These are phyloP conservation scores for Mormoops blainvillei DNA, from an alignment of 2,113 vertebrate species.

Conservation along the genomic window DNA sequence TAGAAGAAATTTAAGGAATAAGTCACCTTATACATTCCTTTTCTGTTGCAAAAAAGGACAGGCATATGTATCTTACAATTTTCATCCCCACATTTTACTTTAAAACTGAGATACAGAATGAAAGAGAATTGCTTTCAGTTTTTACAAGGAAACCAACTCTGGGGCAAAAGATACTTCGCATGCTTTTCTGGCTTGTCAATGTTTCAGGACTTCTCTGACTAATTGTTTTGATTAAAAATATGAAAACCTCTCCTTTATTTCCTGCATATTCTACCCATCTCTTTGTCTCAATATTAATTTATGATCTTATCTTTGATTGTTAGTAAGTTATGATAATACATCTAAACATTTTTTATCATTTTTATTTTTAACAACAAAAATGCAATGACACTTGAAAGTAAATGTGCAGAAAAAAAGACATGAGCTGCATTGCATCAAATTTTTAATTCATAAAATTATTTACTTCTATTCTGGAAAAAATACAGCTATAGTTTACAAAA, in stretches of 20 bases:
- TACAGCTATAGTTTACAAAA: background rate
- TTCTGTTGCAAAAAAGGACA: background rate
- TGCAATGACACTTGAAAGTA: background rate
- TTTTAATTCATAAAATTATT: background rate
- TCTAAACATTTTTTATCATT: background rate
- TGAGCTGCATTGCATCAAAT: background rate
- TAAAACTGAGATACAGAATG: background rate
- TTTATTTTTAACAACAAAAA: background rate
- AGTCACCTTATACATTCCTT: background rate
- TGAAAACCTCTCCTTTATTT: background rate
- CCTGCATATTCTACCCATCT: background rate
- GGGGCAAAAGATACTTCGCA: background rate
- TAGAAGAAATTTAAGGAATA: background rate
- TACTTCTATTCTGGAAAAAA: conserved; percentile 13
- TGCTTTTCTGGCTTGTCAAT: background rate
- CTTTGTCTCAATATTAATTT: background rate
- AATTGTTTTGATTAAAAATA: background rate
- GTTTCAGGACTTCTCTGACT: background rate
- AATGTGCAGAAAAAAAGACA: background rate
- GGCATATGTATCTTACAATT: background rate
- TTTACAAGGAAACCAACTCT: background rate
- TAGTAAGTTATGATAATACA: background rate
- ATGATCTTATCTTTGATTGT: background rate
- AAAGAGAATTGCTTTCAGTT: background rate
- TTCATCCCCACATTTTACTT: background rate